Evolutionary conservation across 2,797 vertebrate genomes (phyloP), one percentile per base, ranked within the genome.

Genomic region (Sebastes cheni): DNA sequence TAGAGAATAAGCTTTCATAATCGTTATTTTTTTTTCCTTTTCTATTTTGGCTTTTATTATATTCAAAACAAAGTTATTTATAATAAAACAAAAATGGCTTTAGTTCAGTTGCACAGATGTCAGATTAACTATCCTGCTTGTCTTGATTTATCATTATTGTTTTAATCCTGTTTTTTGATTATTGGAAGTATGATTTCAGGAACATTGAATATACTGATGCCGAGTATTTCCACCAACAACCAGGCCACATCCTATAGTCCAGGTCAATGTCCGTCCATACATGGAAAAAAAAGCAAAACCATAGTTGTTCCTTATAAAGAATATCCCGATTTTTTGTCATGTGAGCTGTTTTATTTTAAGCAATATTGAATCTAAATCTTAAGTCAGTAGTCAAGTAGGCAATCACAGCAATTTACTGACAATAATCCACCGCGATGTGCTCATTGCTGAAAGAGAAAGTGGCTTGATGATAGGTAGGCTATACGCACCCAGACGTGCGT

Each of bases 211-310:
- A 32, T 11, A 58, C 11, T 9, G 2, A 39, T 12, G 29, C 8
- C 6, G 2, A 9, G 14, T 55, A 50, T 77, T 60, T 23, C 5
- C 32, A 67, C 27, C 32, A 65, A 64, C 50, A 70, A 42, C 6
- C 32, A 64, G 34, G 5, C 6, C 66, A 70, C 13, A 42, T n/a
- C 25, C 23, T 12, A 36, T 36, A 10, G 27, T 62, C 12, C 70
- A 73, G 64, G 55, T 87, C 78, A 80, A 81, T 75, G 69, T 85
- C 80, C 77, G 5, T 52, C 64, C 54, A 67, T 25, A n/a, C 20
- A 23, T 22, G 46, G 12, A 30, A 27, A 39, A 39, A 39, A 39
- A 81, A 65, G 14, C 36, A 25, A n/a, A 72, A 30, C 2, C 16
- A 5, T 4, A 0, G 10, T 32, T 52, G 22, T 36, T 61, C 27